Evolutionary conservation across 2,797 vertebrate species (phyloP).

Genomic region (Amblyopsis hoosieri): DNA sequence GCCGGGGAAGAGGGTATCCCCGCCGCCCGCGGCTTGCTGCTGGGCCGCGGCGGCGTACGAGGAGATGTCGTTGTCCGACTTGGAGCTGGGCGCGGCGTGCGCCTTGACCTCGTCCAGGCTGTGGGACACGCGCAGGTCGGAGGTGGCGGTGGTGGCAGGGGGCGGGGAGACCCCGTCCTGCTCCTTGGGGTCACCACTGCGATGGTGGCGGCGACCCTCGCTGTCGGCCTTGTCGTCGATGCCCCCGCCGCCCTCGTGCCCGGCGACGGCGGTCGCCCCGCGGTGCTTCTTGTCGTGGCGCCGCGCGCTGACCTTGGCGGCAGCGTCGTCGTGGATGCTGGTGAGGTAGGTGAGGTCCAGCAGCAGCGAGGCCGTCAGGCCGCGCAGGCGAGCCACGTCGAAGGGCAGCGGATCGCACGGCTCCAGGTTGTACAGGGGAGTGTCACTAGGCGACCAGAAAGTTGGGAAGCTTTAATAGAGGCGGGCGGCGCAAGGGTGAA

Average conservation of each 20-base stretch:
- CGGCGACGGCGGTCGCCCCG: conserved; percentile 67
- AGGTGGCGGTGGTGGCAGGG: background rate
- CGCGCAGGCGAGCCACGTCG: conserved; percentile 92
- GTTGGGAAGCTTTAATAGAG: conserved; percentile 99
- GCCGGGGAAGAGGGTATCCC: conserved; percentile 60
- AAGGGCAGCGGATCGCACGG: conserved; percentile 96
- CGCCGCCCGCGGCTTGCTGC: conserved; percentile 62
- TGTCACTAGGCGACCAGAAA: conserved; percentile 99
- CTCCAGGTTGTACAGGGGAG: conserved; percentile 97
- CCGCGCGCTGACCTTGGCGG: conserved; percentile 81
- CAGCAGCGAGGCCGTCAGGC: conserved; percentile 91
- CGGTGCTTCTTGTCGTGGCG: conserved; percentile 92
- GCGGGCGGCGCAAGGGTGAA: conserved; percentile 81
- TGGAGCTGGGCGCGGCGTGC: conserved; percentile 75
- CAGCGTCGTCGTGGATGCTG: conserved; percentile 90
- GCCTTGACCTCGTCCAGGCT: conserved; percentile 87
- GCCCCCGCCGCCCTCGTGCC: conserved; percentile 50
- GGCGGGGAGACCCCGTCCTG: background rate
- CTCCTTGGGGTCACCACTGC: conserved; percentile 68
- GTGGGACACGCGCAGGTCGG: conserved; percentile 80
- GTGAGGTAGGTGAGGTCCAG: conserved; percentile 95
- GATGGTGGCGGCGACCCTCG: conserved; percentile 69
- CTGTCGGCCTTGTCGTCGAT: conserved; percentile 50
- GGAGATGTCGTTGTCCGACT: conserved; percentile 85
- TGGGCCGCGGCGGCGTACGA: conserved; percentile 71